Evolutionary conservation across 2,797 vertebrate species (phyloP).

Genomic region (Xenopus petersii): DNA sequence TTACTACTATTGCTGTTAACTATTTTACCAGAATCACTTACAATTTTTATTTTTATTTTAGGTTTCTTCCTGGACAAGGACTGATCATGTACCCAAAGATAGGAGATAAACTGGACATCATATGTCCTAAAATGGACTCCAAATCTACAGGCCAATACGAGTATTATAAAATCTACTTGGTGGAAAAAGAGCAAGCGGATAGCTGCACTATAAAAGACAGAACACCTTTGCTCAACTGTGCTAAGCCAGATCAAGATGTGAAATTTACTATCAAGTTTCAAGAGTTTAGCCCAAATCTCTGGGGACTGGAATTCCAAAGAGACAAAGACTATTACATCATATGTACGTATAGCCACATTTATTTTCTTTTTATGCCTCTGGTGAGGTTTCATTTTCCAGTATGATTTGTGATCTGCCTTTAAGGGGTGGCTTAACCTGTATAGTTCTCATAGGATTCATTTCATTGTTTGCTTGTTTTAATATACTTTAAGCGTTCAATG

Average conservation of each 20-base stretch:
- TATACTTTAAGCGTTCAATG: too few relatives aligned
- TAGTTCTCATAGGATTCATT: too few relatives aligned
- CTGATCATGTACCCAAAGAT: constrained; percentile 96
- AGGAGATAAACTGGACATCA: constrained; percentile 98
- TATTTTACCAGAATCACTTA: background rate
- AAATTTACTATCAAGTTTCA: constrained; percentile 99
- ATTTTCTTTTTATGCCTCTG: constrained; percentile 58
- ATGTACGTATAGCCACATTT: constrained; percentile 82
- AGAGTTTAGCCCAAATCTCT: constrained; percentile 72
- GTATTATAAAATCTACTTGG: constrained; percentile 98
- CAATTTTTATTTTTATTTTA: constrained; percentile 61
- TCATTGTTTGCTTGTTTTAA: too few relatives aligned
- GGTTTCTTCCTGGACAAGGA: constrained; percentile 92
- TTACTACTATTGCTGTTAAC: too few relatives aligned
- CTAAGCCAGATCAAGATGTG: constrained; percentile 95
- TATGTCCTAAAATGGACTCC: constrained; percentile 93
- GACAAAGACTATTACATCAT: constrained; percentile 97
- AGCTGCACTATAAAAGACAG: constrained; percentile 93
- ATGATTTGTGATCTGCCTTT: background rate
- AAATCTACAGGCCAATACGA: constrained; percentile 84
- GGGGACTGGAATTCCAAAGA: constrained; percentile 95
- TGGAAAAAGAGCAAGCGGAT: constrained; percentile 92
- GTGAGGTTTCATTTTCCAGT: background rate
- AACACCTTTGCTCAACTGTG: constrained; percentile 94
- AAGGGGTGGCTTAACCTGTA: too few relatives aligned